phyloP scores from a whole-genome alignment of 2,113 vertebrate genomes.

The Sitta europaea region DNA sequence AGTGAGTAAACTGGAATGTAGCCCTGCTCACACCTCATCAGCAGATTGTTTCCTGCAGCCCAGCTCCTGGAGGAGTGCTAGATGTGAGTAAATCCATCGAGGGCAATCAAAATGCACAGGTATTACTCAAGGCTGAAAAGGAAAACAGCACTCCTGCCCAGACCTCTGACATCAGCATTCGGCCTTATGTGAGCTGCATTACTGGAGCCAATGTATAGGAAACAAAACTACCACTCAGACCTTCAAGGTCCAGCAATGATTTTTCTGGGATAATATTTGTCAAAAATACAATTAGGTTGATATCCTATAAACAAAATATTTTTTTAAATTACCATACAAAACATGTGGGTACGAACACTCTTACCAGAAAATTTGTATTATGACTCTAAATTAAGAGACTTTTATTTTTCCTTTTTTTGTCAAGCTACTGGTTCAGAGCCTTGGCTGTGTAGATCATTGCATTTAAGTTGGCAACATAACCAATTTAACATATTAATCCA shows the following conservation, averaged over 20 bases:
- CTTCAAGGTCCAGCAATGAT: not conserved
- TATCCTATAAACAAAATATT: not conserved
- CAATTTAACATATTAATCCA: not conserved
- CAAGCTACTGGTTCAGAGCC: not conserved
- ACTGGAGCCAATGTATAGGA: not conserved
- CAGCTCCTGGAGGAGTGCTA: not conserved
- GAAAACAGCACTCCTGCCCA: not conserved
- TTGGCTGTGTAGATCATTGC: not conserved
- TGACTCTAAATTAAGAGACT: not conserved
- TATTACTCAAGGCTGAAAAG: not conserved
- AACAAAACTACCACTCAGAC: not conserved
- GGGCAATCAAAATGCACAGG: not conserved
- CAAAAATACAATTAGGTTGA: not conserved
- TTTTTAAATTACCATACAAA: not conserved
- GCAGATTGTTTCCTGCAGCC: not conserved
- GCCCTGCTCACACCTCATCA: constrained; percentile 12
- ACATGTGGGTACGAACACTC: not conserved
- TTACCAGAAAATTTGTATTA: not conserved
- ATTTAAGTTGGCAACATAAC: not conserved
- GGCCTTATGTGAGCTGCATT: not conserved
- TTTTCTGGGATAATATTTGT: not conserved
- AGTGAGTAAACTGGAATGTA: not conserved
- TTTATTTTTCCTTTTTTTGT: not conserved
- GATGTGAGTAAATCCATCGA: not conserved
- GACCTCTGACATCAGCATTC: not conserved